A percentile compares a stretch with the other conserved stretches of the same genome.
Conservation (phyloP, 1,140 invertebrate species). For the Camponotus floridanus region DNA sequence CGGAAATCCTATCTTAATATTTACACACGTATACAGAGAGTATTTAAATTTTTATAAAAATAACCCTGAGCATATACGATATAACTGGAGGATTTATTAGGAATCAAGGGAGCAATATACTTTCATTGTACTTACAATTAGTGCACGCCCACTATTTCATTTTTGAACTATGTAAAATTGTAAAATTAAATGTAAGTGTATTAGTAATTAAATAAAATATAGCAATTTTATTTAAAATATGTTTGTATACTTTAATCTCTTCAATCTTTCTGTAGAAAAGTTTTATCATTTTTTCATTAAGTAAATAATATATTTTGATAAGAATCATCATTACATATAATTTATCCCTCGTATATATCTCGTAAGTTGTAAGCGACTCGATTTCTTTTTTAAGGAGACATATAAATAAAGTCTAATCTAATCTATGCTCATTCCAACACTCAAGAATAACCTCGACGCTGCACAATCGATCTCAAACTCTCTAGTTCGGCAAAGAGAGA, state of each 20-base stretch:
- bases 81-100: background rate
- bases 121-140: background rate
- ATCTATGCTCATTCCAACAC: background rate
- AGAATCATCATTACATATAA: background rate
- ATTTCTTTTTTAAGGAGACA: background rate
- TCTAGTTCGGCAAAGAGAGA: slow-evolving; percentile 3
- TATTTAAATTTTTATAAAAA: background rate
- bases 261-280: too few species aligned
- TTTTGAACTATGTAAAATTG: background rate
- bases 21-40: background rate
- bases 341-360: background rate
- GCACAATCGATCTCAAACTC: slow-evolving; percentile 17
- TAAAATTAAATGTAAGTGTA: background rate
- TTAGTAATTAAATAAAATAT: background rate
- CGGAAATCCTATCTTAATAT: background rate
- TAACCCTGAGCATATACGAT: background rate
- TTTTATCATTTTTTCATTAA: background rate
- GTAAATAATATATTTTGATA: background rate
- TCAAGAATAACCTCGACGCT: background rate
- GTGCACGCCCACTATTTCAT: background rate
- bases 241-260: too few species aligned
- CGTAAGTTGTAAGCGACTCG: background rate
- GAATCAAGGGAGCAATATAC: background rate
- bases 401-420: slow-evolving; percentile 17
- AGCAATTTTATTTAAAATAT: background rate